phyloP scores from a whole-genome alignment of 1,140 invertebrate species.

The Conus betulinus region DNA sequence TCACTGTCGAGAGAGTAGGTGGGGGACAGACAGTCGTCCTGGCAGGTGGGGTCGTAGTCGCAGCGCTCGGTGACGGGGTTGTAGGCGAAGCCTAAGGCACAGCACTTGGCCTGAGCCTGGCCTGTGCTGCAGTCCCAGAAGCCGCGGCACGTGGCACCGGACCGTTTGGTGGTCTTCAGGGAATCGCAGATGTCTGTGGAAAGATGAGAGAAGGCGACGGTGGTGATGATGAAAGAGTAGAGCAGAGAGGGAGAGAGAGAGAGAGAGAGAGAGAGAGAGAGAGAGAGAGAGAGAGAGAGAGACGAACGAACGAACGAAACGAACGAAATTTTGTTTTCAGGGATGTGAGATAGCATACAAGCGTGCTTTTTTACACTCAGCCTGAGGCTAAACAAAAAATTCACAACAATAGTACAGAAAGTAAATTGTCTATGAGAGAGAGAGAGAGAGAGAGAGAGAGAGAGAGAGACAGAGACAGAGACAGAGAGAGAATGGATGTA shows the following conservation, averaged over 20 bases:
- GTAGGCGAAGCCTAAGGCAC: constrained; percentile 35
- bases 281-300: too few relatives aligned
- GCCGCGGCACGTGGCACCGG: constrained; percentile 31
- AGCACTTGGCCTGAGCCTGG: constrained; percentile 34
- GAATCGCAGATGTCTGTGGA: constrained; percentile 7
- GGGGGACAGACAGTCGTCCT: constrained; percentile 11
- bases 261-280: neutral
- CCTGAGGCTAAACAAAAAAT: too few relatives aligned
- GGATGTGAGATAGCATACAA: too few relatives aligned
- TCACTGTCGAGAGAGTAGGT: neutral
- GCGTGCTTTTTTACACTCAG: too few relatives aligned
- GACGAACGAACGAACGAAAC: neutral
- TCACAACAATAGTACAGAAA: too few relatives aligned
- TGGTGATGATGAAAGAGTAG: too few relatives aligned
- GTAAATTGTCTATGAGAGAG: too few relatives aligned
- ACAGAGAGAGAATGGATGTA: neutral
- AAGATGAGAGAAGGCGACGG: neutral
- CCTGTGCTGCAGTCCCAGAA: constrained; percentile 47
- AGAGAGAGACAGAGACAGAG: too few relatives aligned
- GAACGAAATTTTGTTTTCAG: too few relatives aligned
- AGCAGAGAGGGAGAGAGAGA: too few relatives aligned
- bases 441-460: too few relatives aligned
- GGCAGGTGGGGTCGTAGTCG: constrained; percentile 9
- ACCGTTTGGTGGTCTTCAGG: neutral
- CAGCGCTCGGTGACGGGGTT: constrained; percentile 21